phyloP scores from a whole-genome alignment of 2,888 invertebrate species.

The Patella ulyssiponensis region DNA sequence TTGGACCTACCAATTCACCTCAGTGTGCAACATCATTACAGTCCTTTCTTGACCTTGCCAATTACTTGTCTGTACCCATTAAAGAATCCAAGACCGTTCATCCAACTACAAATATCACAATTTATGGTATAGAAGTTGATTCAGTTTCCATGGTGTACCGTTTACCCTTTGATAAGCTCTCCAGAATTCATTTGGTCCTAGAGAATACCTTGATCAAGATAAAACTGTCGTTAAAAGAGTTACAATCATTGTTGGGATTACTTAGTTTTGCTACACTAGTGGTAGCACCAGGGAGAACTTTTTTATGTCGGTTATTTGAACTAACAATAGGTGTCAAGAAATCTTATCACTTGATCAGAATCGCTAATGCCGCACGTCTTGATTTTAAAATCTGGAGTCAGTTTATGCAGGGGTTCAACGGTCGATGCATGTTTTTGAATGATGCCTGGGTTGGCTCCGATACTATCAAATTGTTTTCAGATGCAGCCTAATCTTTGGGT shows the following conservation, averaged over 20 bases:
- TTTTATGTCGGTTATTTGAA: neutral
- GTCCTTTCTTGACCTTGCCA: neutral
- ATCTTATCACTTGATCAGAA: neutral
- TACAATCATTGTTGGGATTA: too few species aligned
- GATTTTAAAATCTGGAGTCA: neutral
- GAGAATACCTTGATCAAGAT: too few species aligned
- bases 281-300: neutral
- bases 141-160: neutral
- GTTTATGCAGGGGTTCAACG: neutral
- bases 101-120: neutral
- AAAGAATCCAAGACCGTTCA: neutral
- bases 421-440: neutral
- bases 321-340: neutral
- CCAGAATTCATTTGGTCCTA: neutral
- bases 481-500: neutral
- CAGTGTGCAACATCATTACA: neutral
- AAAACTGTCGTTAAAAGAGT: too few species aligned
- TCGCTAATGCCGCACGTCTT: neutral
- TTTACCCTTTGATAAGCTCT: neutral
- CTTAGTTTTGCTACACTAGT: too few species aligned
- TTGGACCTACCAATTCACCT: neutral
- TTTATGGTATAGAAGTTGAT: neutral
- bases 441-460: neutral
- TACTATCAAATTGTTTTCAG: slow-evolving; percentile 2
- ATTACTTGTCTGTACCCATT: neutral